Percentiles rank a stretch among this genome's conserved stretches.
phyloP scores from a whole-genome alignment of 2,888 invertebrate species.

The Acronicta alni region DNA sequence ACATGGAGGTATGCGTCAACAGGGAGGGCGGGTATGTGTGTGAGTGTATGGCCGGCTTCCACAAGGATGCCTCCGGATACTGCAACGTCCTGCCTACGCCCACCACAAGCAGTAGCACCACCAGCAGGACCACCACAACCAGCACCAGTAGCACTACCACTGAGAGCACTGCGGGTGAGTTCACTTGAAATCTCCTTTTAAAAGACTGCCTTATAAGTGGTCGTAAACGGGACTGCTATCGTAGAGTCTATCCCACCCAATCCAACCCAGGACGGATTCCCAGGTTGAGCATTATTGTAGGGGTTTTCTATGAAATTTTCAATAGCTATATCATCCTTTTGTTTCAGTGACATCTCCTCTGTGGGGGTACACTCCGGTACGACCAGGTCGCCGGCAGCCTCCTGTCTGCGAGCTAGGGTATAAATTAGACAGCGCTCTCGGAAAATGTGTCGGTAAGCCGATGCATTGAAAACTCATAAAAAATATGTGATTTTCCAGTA shows the following conservation, averaged over 20 bases:
- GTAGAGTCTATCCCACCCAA: too few species aligned
- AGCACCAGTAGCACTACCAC: constrained; percentile 50
- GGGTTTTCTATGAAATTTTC: too few species aligned
- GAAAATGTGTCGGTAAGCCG: constrained; percentile 79
- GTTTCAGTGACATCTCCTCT: constrained; percentile 41
- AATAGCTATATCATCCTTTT: too few species aligned
- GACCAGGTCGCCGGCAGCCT: constrained; percentile 59
- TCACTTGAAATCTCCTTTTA: background rate
- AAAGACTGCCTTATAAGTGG: too few species aligned
- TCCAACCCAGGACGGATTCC: too few species aligned
- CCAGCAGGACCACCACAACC: constrained; percentile 55
- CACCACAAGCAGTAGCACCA: constrained; percentile 50
- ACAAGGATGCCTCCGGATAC: constrained; percentile 88
- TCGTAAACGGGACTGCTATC: too few species aligned
- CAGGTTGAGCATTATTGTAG: too few species aligned
- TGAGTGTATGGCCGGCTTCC: constrained; percentile 94
- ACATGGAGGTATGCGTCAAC: constrained; percentile 65
- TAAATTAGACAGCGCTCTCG: constrained; percentile 63
- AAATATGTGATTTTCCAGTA: too few species aligned
- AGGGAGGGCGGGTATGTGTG: constrained; percentile 94
- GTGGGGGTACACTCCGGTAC: constrained; percentile 57
- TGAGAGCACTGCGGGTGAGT: constrained; percentile 51
- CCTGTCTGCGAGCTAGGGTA: constrained; percentile 78
- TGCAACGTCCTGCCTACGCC: constrained; percentile 64
- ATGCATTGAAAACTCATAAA: background rate